Evolutionary conservation across 1,140 invertebrate genomes (phyloP).

Genomic region (Mactra quadrangularis): DNA sequence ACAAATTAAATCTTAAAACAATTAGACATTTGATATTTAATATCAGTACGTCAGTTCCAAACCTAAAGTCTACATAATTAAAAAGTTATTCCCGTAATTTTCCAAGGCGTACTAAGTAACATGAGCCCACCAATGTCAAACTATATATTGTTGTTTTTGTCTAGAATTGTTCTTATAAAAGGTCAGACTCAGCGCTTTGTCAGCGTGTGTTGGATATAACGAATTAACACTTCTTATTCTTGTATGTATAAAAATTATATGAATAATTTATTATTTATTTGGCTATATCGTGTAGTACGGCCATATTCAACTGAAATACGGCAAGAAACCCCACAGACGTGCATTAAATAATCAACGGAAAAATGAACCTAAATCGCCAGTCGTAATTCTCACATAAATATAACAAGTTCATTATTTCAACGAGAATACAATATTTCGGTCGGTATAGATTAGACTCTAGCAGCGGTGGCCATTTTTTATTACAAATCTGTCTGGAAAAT

Average conservation of each 20-base stretch:
- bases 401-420: constrained; percentile 30
- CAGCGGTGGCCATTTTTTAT: constrained; percentile 55
- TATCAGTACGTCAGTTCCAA: no score
- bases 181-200: no score
- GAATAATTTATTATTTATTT: constrained; percentile 44
- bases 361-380: constrained; percentile 30
- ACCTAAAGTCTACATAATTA: no score
- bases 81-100: no score
- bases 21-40: no score
- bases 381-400: constrained; percentile 24
- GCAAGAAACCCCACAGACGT: background rate
- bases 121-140: no score
- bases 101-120: no score
- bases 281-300: constrained; percentile 6
- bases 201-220: no score
- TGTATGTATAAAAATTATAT: background rate
- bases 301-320: constrained; percentile 10
- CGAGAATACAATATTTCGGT: constrained; percentile 32
- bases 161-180: no score
- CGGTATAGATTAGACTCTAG: constrained; percentile 30
- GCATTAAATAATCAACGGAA: constrained; percentile 55
- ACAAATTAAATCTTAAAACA: no score
- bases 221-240: no score
- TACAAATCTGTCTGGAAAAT: constrained; percentile 34
- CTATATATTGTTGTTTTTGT: no score